A percentile compares a stretch with the other conserved stretches of the same genome.
Evolutionary conservation across 35 echinoderm and acorn worm genomes (phyloP).

Genomic region (Hemicentrotus pulcherrimus): DNA sequence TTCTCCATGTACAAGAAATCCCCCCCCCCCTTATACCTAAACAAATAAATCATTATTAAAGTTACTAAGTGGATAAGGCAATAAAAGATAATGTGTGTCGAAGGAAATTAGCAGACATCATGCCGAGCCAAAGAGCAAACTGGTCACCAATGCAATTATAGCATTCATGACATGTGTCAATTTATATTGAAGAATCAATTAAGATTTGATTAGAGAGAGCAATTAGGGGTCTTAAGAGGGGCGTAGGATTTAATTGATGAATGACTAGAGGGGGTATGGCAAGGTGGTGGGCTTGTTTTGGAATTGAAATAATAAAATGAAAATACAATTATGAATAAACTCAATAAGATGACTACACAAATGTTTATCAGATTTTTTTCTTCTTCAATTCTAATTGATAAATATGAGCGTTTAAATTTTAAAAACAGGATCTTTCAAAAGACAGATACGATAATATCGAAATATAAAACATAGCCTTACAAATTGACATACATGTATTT

Average conservation of each 20-base stretch:
- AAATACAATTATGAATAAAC: too few species aligned
- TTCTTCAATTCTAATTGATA: not conserved
- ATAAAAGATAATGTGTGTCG: not conserved
- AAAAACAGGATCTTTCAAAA: not conserved
- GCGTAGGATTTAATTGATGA: not conserved
- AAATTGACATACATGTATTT: not conserved
- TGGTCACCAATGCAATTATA: not conserved
- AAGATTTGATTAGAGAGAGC: constrained; percentile 18
- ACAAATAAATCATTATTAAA: not conserved
- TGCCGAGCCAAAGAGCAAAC: not conserved
- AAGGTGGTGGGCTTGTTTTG: not conserved
- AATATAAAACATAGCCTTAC: not conserved
- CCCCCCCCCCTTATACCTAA: not conserved
- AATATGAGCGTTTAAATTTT: not conserved
- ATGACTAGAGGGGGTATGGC: not conserved
- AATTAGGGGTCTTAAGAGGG: not conserved
- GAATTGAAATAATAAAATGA: too few species aligned
- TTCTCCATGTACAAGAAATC: not conserved
- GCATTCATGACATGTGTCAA: constrained; percentile 3
- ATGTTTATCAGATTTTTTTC: not conserved
- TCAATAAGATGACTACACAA: not conserved
- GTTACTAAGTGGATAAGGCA: not conserved
- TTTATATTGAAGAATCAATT: constrained; percentile 3
- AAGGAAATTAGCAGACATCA: constrained; percentile 12
- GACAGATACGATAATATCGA: not conserved